These are phyloP conservation scores for Neosalanx taihuensis DNA, from an alignment of 2,797 vertebrate species.

Conservation along the genomic window DNA sequence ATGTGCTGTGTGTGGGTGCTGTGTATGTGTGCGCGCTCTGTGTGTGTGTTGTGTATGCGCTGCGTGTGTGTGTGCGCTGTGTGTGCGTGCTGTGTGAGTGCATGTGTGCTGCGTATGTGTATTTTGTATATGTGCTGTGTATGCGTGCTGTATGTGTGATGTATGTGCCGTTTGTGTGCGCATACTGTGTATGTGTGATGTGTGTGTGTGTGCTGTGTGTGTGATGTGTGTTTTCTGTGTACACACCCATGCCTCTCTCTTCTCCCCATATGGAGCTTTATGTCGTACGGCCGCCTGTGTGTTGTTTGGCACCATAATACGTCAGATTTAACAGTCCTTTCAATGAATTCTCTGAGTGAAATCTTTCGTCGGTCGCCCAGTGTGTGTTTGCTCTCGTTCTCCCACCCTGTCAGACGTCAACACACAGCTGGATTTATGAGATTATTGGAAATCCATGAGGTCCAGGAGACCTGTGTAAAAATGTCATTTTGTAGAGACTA, in stretches of 20 bases:
- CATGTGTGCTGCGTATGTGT: too few relatives aligned
- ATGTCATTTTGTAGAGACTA: constrained; percentile 35
- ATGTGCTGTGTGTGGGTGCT: too few relatives aligned
- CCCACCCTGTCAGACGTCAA: neutral
- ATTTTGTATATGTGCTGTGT: too few relatives aligned
- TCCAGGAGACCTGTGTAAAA: constrained; percentile 24
- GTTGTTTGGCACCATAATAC: neutral
- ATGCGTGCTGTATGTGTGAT: too few relatives aligned
- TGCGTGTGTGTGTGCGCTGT: too few relatives aligned
- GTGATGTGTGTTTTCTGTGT: neutral
- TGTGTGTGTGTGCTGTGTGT: too few relatives aligned
- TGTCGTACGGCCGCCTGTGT: neutral
- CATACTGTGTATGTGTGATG: too few relatives aligned
- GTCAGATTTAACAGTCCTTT: neutral
- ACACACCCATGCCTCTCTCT: neutral
- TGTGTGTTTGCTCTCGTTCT: neutral
- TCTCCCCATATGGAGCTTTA: neutral
- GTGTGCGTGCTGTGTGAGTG: too few relatives aligned
- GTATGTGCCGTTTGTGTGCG: too few relatives aligned
- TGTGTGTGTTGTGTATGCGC: too few relatives aligned
- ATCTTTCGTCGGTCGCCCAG: neutral
- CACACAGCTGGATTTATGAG: constrained; percentile 24
- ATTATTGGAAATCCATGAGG: constrained; percentile 53
- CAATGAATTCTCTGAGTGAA: neutral
- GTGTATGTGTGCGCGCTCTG: neutral